phyloP scores from a whole-genome alignment of 2,888 invertebrate species.

The Drosophila prostipennis region DNA sequence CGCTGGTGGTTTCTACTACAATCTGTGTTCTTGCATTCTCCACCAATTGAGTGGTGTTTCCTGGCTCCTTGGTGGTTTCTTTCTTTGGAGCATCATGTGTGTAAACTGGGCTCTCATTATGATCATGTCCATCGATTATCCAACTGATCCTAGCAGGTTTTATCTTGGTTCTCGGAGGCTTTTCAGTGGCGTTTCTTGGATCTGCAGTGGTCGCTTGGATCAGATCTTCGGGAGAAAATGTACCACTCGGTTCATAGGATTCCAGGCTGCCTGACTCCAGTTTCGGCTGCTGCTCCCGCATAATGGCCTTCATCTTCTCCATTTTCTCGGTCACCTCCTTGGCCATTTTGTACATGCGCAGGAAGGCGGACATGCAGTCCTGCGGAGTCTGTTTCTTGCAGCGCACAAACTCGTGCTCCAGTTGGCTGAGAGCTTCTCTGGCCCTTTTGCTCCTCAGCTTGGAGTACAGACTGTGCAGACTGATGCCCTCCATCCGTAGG shows the following conservation, averaged over 20 bases:
- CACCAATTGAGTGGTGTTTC: background rate
- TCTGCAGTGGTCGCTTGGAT: conserved; percentile 11
- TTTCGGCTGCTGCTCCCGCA: conserved; percentile 70
- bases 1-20: background rate
- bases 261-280: conserved; percentile 53
- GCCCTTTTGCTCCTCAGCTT: conserved; percentile 78
- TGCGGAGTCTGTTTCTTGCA: conserved; percentile 76
- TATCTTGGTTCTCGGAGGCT: conserved; percentile 58
- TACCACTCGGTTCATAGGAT: conserved; percentile 1
- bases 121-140: conserved; percentile 79
- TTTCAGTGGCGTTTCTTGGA: conserved; percentile 25
- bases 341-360: conserved; percentile 80
- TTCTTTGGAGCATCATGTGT: conserved; percentile 43
- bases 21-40: too few species aligned
- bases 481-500: conserved; percentile 62
- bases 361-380: conserved; percentile 79
- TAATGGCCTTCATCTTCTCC: conserved; percentile 80
- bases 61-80: conserved; percentile 8
- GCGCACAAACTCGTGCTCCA: conserved; percentile 76
- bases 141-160: conserved; percentile 72
- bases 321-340: conserved; percentile 80
- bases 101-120: conserved; percentile 54
- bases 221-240: background rate
- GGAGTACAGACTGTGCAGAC: conserved; percentile 69
- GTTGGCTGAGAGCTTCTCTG: conserved; percentile 64